Conservation (phyloP, 1,140 invertebrate species). For the Brachionus manjavacas region DNA sequence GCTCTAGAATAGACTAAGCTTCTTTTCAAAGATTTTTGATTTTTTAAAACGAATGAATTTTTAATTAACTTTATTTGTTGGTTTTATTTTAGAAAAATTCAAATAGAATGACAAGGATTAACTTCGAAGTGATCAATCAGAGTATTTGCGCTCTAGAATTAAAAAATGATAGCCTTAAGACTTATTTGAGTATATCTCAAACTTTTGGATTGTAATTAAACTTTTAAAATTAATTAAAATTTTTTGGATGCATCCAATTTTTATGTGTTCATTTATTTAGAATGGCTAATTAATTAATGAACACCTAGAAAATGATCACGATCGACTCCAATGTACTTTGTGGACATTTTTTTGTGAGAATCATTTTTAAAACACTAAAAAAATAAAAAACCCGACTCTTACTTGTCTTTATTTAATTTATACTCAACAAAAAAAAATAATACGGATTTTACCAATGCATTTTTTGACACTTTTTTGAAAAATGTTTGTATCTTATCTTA, state of each 20-base stretch:
- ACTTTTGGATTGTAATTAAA: neutral
- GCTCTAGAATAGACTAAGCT: constrained; percentile 1
- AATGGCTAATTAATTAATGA: constrained; percentile 4
- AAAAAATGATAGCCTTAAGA: constrained; percentile 20
- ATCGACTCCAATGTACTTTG: neutral
- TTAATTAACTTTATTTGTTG: constrained; percentile 14
- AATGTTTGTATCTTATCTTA: too few relatives aligned
- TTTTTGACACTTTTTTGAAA: too few relatives aligned
- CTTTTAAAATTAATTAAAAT: constrained; percentile 23
- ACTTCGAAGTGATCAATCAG: constrained; percentile 30
- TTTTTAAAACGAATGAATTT: constrained; percentile 14
- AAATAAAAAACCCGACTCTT: neutral
- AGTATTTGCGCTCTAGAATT: constrained; percentile 7
- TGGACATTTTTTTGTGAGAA: constrained; percentile 1
- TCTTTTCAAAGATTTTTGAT: neutral
- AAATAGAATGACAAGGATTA: constrained; percentile 19
- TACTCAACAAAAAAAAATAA: too few relatives aligned
- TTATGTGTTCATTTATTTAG: neutral
- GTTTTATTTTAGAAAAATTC: neutral
- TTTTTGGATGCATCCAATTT: neutral
- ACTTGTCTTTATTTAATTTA: neutral
- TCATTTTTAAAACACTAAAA: neutral
- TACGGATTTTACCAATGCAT: too few relatives aligned
- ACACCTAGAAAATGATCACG: neutral
- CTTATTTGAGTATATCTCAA: neutral